Base-by-base conservation (phyloP, 2,113 vertebrate species). In the Myrmecophaga tridactyla region DNA sequence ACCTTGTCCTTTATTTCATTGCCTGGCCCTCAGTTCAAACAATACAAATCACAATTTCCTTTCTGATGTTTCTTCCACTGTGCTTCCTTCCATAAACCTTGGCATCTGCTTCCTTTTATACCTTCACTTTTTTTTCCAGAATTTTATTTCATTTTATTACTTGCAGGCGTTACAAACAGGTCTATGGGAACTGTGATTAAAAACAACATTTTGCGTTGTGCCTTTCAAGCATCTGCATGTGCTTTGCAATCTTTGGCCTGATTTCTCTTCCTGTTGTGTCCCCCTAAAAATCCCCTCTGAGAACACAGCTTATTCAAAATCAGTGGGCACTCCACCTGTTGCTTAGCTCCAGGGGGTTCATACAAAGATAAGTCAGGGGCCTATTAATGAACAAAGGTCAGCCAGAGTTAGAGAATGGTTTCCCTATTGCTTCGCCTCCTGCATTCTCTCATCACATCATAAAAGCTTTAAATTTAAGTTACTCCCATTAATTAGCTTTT, bases 381-480 rank as follows among this genome's bases (percentile, higher is more conserved):
- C 87, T 96, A 72, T 89, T 95, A 94, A 94, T 62, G 88, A 90
- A 72, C 94, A 95, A 97, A 97, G 97, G 96, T 97, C 96, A 97
- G n/a, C 43, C 95, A 48, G 12, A 83, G 43, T 86, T 83, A 81
- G 39, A 88, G 88, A 94, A 95, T 58, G 85, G 82, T 76, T 86
- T 96, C 90, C 94, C 92, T 10, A 8, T 46, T 72, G 90, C 90
- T 90, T 31, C 70, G 94, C 31, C 92, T 46, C 67, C 97, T 89
- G 95, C 85, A 51, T 78, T 77, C 87, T 97, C 95, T 96, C 92
- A 94, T 92, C 95, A 96, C 96, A 78, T 95, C 90, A 96, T 90
- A 96, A 97, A 97, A 97, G 92, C 89, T 77, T 95, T 85, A 84
- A 86, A 88, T 53, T 69, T 73, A 94, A 85, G 83, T 67, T 21